A percentile compares a stretch with the other conserved stretches of the same genome.
phyloP scores from a whole-genome alignment of 2,113 vertebrate species.

The Lycaon pictus region DNA sequence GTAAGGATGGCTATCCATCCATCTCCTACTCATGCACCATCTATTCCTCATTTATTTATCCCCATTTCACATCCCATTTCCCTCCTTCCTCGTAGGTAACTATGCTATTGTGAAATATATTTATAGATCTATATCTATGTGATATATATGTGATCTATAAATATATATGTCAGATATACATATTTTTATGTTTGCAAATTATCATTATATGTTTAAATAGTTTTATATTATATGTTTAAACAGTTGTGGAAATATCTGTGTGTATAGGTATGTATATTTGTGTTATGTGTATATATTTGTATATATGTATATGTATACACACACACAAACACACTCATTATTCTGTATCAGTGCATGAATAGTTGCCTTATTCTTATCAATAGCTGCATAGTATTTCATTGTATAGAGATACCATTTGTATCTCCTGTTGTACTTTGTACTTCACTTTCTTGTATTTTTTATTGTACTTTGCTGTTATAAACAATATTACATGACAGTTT shows the following conservation, averaged over 20 bases:
- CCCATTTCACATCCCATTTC: background rate
- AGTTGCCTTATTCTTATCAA: background rate
- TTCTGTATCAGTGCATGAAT: background rate
- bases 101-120: background rate
- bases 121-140: background rate
- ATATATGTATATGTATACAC: background rate
- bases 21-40: background rate
- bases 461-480: conserved; percentile 15
- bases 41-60: background rate
- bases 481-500: background rate
- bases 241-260: background rate
- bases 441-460: background rate
- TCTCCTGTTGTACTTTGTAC: background rate
- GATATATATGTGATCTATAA: background rate
- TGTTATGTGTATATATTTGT: background rate
- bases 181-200: background rate
- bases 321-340: background rate
- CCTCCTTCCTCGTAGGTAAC: background rate
- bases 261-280: background rate
- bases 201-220: background rate
- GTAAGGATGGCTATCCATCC: background rate
- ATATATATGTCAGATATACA: background rate
- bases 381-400: background rate
- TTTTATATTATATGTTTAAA: background rate
- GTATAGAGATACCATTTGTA: background rate